Evolutionary conservation across 2,888 invertebrate species (phyloP), one percentile per base, ranked within the genome.

Genomic region (Andrena bucephala): DNA sequence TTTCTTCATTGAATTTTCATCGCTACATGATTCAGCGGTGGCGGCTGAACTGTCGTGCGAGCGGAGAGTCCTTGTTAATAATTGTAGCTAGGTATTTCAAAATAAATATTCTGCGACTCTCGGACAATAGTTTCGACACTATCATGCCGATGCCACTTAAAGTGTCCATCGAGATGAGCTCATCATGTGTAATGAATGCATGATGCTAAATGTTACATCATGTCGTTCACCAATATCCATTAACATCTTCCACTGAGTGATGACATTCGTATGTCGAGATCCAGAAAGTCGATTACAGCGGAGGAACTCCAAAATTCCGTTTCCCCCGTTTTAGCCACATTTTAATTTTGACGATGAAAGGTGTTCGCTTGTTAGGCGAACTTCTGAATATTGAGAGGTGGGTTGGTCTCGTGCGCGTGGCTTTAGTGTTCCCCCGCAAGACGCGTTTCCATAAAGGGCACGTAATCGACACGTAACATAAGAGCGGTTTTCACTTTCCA

Each of bases 401-500:
- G 20, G 24, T 24, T n/a, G 42, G n/a, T 69, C 69, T 33, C 57
- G 57, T 59, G 36, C 42, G 2, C 24, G 54, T 16, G 7, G 6
- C n/a, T 69, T 24, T 8, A 7, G n/a, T 16, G 7, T 16, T 13
- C n/a, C 20, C 16, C 16, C 27, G 20, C n/a, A n/a, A 10, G 24
- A 33, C n/a, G 16, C 62, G n/a, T 57, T 63, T 63, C 13, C 54
- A 78, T 48, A 20, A 36, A 42, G 52, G 8, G 27, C 27, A 42
- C 31, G 60, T 66, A 80, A 80, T 27, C 20, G 7, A 8, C 8
- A 24, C 8, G 57, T 74, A 27, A 77, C 31, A 60, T 66, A 71
- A 77, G 31, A 16, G 2, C 24, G 59, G 42, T 77, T 80, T 80
- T 80, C 77, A 80, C 77, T 80, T 80, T 79, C 16, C 68, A 50